Evolutionary conservation across 1,140 invertebrate species (phyloP), one percentile per base, ranked within the genome.

Genomic region (Medauroidea extradentata): DNA sequence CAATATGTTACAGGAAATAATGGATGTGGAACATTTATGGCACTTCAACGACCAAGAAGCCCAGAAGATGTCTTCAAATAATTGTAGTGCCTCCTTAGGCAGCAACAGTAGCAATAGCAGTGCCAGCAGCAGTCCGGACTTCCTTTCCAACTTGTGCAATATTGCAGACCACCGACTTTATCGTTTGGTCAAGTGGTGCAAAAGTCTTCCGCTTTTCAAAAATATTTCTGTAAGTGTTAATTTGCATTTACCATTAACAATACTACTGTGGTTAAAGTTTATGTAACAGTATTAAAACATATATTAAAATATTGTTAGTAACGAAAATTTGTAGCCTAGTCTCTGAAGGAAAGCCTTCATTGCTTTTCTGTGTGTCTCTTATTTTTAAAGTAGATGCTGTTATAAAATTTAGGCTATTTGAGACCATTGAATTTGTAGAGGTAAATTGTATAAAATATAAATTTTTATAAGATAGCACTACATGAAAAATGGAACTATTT

Each of bases 171-270:
- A 96, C 75, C 78, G 94, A 34, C 83, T 99, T 1, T 98, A 98
- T 73, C 96, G 97, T 79, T 95, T 99, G 65, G 96, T 99, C 53
- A 95, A 96, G 71, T 99, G 96, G 96, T 97, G 95, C 77, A 94
- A 98, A 74, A 96, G 93, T 75, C 77, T 98, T 70, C 95, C 95
- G 11, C 83, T 98, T 3, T 98, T 99, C 74, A 94, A 95, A 72
- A 93, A 96, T 75, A 97, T 98, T 67, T 91, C 91, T 60, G 90
- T 92, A 65, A 78, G 81, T 78, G 41, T 34, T 34, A 11, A 49
- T 27, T 7, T 39, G 19, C 7, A 25, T 55, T 41, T 54, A 27
- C 18, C 24, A 18, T 59, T 44, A 14, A 50, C 11, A 41, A 43
- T 60, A 57, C 27, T 19, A n/a, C n/a, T n/a, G n/a, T n/a, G n/a